Base-by-base conservation (phyloP, 1,140 invertebrate species). In the Ooceraea biroi region DNA sequence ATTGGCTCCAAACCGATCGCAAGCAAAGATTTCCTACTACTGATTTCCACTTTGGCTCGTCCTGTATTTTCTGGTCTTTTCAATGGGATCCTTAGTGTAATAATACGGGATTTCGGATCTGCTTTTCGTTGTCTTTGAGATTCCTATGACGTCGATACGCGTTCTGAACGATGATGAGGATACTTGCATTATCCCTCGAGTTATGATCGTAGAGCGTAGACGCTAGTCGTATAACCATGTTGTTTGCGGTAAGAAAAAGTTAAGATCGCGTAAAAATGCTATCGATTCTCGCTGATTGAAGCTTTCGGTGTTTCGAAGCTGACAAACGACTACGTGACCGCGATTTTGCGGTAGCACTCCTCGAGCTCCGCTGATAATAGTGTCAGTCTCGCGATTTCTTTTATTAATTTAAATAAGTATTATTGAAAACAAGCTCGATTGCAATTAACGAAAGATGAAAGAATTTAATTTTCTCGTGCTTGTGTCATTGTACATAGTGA, bases 221-320 rank as follows among this genome's bases (percentile, higher is more conserved):
- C n/a, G 44, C 63, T 82, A 88, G 73, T 86, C 76, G 83, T 85
- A 52, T 63, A 83, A 58, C 41, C 22, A 69, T 48, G 36, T 76
- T 46, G 52, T 80, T 84, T 63, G 55, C 14, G 50, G 27, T 57
- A 27, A 65, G 25, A 74, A 58, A 78, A 69, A 66, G 25, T 80
- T 66, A 57, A 57, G 41, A 80, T 71, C n/a, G 50, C 65, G 12
- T 68, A 55, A 78, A 30, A 22, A 71, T 10, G n/a, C 55, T 80
- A 46, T 71, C n/a, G 65, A 80, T 71, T 80, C 44, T 57, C 25
- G 41, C 65, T 25, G 36, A 55, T 36, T 36, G 12, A 71, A 46
- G 50, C 65, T 80, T 57, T 80, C 19, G 22, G 8, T 58, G 68
- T 71, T 80, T 36, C 36, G 12, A 80, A 57, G n/a, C 52, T n/a